Evolutionary conservation across 2,888 invertebrate species (phyloP).

Genomic region (Ceraclea dissimilis): DNA sequence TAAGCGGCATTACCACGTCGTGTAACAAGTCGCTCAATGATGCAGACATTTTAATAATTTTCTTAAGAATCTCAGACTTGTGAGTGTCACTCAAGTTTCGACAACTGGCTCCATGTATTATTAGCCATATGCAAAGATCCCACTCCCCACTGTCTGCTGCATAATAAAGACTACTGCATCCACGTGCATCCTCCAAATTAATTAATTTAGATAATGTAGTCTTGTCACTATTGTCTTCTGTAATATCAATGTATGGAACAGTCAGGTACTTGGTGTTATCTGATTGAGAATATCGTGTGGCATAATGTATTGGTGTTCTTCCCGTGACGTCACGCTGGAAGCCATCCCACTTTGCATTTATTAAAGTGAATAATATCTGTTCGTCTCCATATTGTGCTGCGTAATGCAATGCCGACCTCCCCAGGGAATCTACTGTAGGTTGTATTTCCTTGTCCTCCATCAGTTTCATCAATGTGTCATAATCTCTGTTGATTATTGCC

Average conservation of each 20-base stretch:
- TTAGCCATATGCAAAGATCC: not conserved
- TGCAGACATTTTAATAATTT: no score
- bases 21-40: no score
- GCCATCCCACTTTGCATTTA: not conserved
- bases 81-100: no score
- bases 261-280: not conserved
- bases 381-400: not conserved
- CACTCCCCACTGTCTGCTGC: not conserved
- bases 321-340: not conserved
- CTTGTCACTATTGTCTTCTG: not conserved
- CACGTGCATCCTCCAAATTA: not conserved
- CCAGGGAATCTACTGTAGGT: not conserved
- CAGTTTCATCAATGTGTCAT: no score
- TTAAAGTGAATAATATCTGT: not conserved
- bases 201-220: not conserved
- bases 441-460: not conserved
- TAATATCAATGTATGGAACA: not conserved
- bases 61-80: no score
- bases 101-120: not conserved
- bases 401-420: not conserved
- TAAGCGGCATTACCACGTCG: no score
- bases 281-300: not conserved
- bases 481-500: no score
- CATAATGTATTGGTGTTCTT: not conserved
- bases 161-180: not conserved